Base-by-base conservation (phyloP, 2,797 vertebrate species). In the Argyrosomus regius region DNA sequence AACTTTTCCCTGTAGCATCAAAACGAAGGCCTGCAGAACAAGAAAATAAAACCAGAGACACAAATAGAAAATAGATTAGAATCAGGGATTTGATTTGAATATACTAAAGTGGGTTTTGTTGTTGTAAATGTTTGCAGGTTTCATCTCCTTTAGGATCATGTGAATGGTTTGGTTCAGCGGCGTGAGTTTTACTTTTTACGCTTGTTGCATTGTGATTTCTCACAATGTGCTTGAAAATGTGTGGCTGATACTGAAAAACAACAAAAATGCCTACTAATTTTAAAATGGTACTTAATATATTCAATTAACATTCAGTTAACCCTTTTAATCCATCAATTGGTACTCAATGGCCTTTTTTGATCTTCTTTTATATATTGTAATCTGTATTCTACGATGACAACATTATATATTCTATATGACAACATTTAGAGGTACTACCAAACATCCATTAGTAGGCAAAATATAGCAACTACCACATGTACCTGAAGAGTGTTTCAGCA, bases 1-100 rank as follows among this genome's bases (percentile, higher is more conserved):
- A 86, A 88, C 85, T 80, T 93, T 93, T 94, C 92, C 94, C 93
- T 93, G 93, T 93, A 92, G 91, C 89, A 91, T 93, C 89, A 84
- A 88, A 89, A 90, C 76, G 81, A 92, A 93, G 92, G 91, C 93
- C 93, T 93, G 80, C 5, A 70, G 18, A 74, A 70, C 3, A 76
- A 65, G 45, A 17, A 67, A 28, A 60, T 0, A 18, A 14, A 64
- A 60, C 0, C 35, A 72, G 4, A 66, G 1, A 35, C 11, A 48
- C 12, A 65, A 17, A 31, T 0, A 26, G 13, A 61, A 26, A 31
- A 28, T 1, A 22, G 4, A 43, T 57, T 49, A 56, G 2, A 16
- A 39, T 39, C 35, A 9, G 35, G 26, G 28, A 60, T 48, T 41
- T 41, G 5, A 63, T 14, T 17, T 31, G 6, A 60, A 45, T 48